Conservation (phyloP, 2,797 vertebrate species). For the Trachops cirrhosus region DNA sequence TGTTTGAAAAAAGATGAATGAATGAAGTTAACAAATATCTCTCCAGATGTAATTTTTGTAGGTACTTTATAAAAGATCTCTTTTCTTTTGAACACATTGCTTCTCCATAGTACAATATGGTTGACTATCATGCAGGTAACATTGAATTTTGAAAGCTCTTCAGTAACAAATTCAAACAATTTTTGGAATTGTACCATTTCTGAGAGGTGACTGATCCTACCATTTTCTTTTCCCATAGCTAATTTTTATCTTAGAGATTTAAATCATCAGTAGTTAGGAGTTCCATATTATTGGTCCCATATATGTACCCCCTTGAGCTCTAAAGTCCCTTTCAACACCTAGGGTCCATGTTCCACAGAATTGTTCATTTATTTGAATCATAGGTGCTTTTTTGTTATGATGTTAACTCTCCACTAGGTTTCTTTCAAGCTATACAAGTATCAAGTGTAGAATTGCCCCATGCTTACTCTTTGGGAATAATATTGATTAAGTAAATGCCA, state of each 20-base stretch:
- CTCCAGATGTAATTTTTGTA: slow-evolving; percentile 42
- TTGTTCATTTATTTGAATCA: slow-evolving; percentile 20
- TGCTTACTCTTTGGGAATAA: not conserved
- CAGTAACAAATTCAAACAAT: slow-evolving; percentile 21
- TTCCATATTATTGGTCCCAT: not conserved
- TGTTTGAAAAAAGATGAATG: slow-evolving; percentile 17
- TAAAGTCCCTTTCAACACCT: slow-evolving; percentile 13
- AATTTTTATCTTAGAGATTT: slow-evolving; percentile 50
- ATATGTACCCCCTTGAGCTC: not conserved
- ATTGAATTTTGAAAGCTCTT: slow-evolving; percentile 13
- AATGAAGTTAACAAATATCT: slow-evolving; percentile 4
- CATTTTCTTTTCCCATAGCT: not conserved
- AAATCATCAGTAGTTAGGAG: not conserved
- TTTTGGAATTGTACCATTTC: slow-evolving; percentile 34
- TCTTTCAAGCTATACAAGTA: slow-evolving; percentile 21
- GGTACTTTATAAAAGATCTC: slow-evolving; percentile 26
- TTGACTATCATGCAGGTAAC: not conserved
- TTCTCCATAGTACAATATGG: slow-evolving; percentile 38
- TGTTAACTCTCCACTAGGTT: slow-evolving; percentile 34
- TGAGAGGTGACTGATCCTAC: not conserved
- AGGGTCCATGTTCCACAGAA: slow-evolving; percentile 20
- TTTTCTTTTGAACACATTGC: slow-evolving; percentile 39
- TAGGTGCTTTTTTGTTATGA: slow-evolving; percentile 24
- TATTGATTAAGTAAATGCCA: slow-evolving; percentile 16
- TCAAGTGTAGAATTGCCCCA: not conserved